Conservation (phyloP, 2,113 vertebrate species). For the Aythya baeri region DNA sequence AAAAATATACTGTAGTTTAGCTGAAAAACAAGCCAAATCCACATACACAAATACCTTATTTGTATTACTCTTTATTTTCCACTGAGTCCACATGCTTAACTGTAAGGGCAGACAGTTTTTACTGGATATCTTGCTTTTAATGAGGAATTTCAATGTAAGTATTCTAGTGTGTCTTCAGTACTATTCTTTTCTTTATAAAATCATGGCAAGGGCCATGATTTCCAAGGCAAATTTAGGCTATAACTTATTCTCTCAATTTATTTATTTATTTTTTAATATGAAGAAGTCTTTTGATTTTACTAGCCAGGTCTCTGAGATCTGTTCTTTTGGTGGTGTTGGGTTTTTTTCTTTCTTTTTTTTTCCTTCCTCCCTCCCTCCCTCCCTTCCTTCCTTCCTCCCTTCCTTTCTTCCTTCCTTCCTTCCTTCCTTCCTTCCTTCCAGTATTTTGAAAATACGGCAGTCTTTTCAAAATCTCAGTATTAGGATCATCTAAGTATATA, state of each 20-base stretch:
- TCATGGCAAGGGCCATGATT: background rate
- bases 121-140: background rate
- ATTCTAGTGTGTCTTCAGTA: background rate
- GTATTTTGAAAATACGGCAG: background rate
- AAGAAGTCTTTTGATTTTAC: background rate
- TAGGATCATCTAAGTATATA: background rate
- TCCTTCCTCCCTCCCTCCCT: too few relatives aligned
- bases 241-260: background rate
- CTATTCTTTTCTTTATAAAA: background rate
- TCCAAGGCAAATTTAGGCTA: background rate
- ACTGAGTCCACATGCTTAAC: background rate
- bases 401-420: background rate
- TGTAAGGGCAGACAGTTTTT: background rate
- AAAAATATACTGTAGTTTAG: conserved; percentile 4
- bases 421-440: background rate
- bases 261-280: background rate
- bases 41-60: background rate
- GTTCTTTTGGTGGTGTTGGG: background rate
- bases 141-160: background rate
- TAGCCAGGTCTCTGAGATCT: background rate
- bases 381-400: too few relatives aligned
- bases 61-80: background rate
- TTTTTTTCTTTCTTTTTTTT: background rate
- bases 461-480: background rate
- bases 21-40: background rate